Evolutionary conservation across 2,113 vertebrate species (phyloP).

Genomic region (Nothocercus nigrocapillus): DNA sequence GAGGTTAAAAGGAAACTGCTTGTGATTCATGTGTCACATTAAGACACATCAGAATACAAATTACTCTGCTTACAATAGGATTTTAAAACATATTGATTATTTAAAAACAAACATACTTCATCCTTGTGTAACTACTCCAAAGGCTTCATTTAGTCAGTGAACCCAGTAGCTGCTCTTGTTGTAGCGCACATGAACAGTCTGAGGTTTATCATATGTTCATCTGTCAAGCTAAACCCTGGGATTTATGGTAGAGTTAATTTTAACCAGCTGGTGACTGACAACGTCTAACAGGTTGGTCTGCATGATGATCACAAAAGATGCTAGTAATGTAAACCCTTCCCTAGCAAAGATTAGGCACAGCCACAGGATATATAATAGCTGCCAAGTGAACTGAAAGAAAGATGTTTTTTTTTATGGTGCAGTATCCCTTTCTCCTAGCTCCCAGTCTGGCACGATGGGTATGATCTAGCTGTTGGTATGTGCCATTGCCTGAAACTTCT

Average conservation of each 20-base stretch:
- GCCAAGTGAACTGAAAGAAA: not conserved
- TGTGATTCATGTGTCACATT: not conserved
- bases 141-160: not conserved
- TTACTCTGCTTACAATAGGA: not conserved
- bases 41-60: not conserved
- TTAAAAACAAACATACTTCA: not conserved
- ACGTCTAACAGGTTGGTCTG: conserved; percentile 30
- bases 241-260: conserved; percentile 18
- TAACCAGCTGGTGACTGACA: conserved; percentile 14
- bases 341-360: not conserved
- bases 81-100: not conserved
- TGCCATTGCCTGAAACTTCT: conserved; percentile 3
- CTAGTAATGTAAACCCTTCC: conserved; percentile 37
- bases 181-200: not conserved
- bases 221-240: not conserved
- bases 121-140: not conserved
- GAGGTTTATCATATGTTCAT: not conserved
- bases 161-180: not conserved
- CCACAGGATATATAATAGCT: not conserved
- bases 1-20: not conserved
- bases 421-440: not conserved
- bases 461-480: not conserved
- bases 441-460: conserved; percentile 3
- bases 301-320: conserved; percentile 5
- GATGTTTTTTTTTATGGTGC: not conserved